phyloP scores from a whole-genome alignment of 2,113 vertebrate species.

The Acanthisitta chloris region DNA sequence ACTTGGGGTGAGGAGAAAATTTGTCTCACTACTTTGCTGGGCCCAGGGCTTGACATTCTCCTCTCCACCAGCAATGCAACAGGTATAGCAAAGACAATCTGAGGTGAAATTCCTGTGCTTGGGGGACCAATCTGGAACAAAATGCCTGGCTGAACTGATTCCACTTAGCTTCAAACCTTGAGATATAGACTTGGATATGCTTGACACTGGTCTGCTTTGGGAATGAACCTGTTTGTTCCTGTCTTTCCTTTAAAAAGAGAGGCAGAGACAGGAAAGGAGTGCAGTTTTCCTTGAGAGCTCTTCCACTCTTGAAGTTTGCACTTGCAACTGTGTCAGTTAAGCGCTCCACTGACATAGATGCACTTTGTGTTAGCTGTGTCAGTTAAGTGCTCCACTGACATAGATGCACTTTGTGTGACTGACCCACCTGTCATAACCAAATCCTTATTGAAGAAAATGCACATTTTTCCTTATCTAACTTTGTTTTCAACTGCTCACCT shows the following conservation, averaged over 20 bases:
- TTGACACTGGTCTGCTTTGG: background rate
- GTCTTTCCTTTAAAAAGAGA: background rate
- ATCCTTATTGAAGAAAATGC: background rate
- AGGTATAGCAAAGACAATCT: background rate
- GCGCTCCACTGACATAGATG: background rate
- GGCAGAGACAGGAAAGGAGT: background rate
- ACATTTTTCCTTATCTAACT: background rate
- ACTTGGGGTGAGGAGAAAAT: background rate
- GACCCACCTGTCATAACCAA: background rate
- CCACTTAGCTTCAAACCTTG: background rate
- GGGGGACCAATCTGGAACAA: background rate
- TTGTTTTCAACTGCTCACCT: background rate
- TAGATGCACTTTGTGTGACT: accelerated
- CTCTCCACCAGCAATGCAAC: background rate
- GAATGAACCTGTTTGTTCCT: background rate
- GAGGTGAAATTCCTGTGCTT: background rate
- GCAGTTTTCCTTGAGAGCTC: background rate
- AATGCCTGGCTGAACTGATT: background rate
- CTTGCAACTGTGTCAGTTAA: too few relatives aligned
- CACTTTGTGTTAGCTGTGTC: too few relatives aligned
- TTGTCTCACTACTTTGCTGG: background rate
- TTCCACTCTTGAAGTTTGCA: background rate
- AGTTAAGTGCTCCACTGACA: background rate
- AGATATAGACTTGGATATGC: background rate
- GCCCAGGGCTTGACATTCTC: background rate